Base-by-base conservation (phyloP, 2,888 invertebrate genomes). In the Aphodius granarius region DNA sequence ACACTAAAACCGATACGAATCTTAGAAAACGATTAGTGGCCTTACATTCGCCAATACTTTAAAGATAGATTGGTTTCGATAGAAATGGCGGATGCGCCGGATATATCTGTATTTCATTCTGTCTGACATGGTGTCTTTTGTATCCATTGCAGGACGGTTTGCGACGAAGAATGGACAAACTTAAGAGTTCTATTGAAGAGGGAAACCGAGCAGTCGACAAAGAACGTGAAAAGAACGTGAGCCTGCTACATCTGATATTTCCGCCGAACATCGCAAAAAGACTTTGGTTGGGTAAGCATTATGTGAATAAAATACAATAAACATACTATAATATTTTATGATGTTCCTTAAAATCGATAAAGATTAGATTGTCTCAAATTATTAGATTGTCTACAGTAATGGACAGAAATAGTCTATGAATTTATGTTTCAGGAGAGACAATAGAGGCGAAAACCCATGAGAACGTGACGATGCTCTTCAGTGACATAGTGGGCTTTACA, bases 401-500 rank as follows among this genome's bases (percentile, higher is more conserved):
- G n/a, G n/a, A n/a, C n/a, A n/a, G n/a, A n/a, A n/a, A n/a, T n/a
- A n/a, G n/a, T n/a, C n/a, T n/a, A n/a, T n/a, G n/a, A n/a, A n/a
- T n/a, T n/a, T n/a, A n/a, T 43, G 2, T 80, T 83, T 6, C 82
- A 94, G 95, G 97, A 77, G 94, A 97, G 86, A 92, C 93, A 73
- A 97, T 98, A 75, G 96, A 97, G 87, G 97, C 97, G 0, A 95
- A 96, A 87, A 96, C 95, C 68, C 95, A 97, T 86, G 95, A 97
- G 81, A 92, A 97, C 86, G 97, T 97, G 73, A 97, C 97, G 0
- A 97, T 97, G 94, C 89, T 98, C 70, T 98, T 98, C 88, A 97
- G 97, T 83, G 97, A 98, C 84, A 97, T 98, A 74, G 97, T 98
- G 0, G 97, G 97, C 18, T 98, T 98, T 87, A 98, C 97, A 0